Conservation (phyloP, 1,140 invertebrate genomes). For the Papilio aristodemus region DNA sequence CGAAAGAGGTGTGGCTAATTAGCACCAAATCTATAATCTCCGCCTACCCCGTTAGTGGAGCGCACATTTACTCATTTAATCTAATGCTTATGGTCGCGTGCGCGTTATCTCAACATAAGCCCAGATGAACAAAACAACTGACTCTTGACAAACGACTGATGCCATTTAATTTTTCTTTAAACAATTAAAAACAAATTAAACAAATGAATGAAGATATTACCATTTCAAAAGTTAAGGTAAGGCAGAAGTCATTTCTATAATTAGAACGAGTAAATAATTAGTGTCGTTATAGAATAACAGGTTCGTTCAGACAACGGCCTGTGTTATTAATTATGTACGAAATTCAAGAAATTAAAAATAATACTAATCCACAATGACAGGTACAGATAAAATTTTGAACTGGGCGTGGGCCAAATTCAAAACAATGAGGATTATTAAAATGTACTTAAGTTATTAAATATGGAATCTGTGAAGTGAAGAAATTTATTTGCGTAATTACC, state of each 20-base stretch:
- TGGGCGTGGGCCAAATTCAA: too few relatives aligned
- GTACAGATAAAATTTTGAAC: too few relatives aligned
- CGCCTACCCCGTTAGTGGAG: too few relatives aligned
- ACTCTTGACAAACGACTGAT: neutral
- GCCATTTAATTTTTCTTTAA: neutral
- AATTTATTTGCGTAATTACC: too few relatives aligned
- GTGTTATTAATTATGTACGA: neutral
- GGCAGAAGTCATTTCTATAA: conserved; percentile 5
- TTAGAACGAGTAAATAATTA: conserved; percentile 2
- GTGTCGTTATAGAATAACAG: neutral
- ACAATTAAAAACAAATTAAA: conserved; percentile 5
- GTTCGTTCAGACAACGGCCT: conserved; percentile 4
- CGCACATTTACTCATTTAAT: neutral
- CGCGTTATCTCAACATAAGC: neutral
- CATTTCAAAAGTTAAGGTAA: conserved; percentile 1
- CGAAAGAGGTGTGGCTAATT: too few relatives aligned
- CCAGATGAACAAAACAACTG: neutral
- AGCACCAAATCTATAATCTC: too few relatives aligned
- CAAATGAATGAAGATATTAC: conserved; percentile 10
- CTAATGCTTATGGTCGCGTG: neutral
- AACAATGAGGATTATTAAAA: too few relatives aligned
- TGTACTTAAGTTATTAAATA: too few relatives aligned
- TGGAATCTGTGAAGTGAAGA: too few relatives aligned
- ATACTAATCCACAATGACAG: too few relatives aligned
- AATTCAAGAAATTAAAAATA: neutral